Evolutionary conservation across 2,797 vertebrate species (phyloP), one percentile per base, ranked within the genome.

Genomic region (Parambassis ranga): DNA sequence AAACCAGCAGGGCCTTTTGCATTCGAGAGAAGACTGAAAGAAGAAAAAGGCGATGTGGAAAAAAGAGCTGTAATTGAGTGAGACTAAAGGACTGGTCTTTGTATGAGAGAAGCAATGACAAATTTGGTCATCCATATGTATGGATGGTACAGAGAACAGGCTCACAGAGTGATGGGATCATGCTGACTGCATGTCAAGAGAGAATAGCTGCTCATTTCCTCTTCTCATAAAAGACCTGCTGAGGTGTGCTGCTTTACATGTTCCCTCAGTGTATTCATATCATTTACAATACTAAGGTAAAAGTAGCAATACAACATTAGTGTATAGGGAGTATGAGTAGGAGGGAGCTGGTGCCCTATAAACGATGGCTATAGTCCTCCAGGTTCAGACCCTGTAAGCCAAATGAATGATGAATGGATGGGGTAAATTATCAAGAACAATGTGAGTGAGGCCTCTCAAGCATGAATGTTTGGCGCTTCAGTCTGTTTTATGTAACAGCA

Each of bases 41-140:
- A 57, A 39, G 24, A 65, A 58, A 51, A 52, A 59, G 30, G 22
- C 63, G 61, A 62, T 8, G 9, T 28, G 20, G 9, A 27, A 10
- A 37, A 20, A 38, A 32, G 10, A n/a, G 5, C 15, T 36, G 32
- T 36, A 48, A 50, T 24, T 60, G 44, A 77, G 44, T n/a, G 23
- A 61, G 44, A 69, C 33, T 60, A 37, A 69, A 38, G 53, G 51
- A 58, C 14, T 2, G 9, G 5, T 50, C 41, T 75, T 71, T 79
- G 33, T 51, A 36, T 38, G 14, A 6, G 19, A 68, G 28, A 4
- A 35, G 61, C 35, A 49, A 27, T 55, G 66, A 61, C 26, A 68
- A 61, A 71, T 81, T 67, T 60, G 55, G 57, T 65, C 52, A 63
- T 83, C 71, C 57, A 71, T 79, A 76, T 71, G 51, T 39, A 65